phyloP scores from a whole-genome alignment of 2,797 vertebrate genomes.

The Mormyrus proboscirostris region DNA sequence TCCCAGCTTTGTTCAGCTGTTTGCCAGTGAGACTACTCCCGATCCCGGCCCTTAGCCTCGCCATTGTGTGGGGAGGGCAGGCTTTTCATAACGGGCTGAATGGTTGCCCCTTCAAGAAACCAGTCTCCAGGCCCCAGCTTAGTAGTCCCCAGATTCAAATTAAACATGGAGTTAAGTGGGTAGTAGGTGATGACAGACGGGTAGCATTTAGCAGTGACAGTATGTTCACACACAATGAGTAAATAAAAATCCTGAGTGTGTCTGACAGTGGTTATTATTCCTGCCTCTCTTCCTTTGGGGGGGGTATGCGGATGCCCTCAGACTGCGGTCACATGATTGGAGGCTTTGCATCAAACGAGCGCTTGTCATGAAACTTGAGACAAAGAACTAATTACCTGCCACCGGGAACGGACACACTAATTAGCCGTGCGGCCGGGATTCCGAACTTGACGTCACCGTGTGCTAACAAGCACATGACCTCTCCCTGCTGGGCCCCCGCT shows the following conservation, averaged over 20 bases:
- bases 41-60: neutral
- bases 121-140: neutral
- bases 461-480: neutral
- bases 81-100: neutral
- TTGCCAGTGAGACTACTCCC: neutral
- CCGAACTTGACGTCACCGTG: neutral
- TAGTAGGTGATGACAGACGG: neutral
- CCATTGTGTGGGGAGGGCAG: neutral
- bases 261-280: neutral
- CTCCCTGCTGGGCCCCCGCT: neutral
- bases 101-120: neutral
- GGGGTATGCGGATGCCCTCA: neutral
- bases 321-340: neutral
- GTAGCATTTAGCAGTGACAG: neutral
- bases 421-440: neutral
- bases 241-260: neutral
- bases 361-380: neutral
- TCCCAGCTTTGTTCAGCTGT: conserved; percentile 12
- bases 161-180: neutral
- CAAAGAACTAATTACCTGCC: neutral
- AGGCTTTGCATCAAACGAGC: neutral
- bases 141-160: neutral
- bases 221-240: neutral
- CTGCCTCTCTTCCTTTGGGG: neutral
- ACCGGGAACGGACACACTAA: neutral